A percentile compares a stretch with the other conserved stretches of the same genome.
Evolutionary conservation across 1,140 invertebrate species (phyloP).

Genomic region (Dolichoris vasculosae): DNA sequence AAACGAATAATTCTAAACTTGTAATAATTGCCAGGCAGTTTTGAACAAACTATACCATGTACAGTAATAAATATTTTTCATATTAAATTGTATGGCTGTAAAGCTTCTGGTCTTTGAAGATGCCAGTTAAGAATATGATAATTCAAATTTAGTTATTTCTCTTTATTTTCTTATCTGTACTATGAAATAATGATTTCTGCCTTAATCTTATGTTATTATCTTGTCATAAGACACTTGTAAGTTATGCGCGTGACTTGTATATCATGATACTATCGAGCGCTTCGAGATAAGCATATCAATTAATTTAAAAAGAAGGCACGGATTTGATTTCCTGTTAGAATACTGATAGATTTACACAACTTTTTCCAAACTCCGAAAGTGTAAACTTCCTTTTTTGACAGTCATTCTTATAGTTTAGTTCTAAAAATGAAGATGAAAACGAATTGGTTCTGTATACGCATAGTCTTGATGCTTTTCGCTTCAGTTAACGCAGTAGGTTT

Average conservation of each 20-base stretch:
- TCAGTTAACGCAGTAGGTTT: constrained; percentile 56
- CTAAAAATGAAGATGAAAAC: constrained; percentile 31
- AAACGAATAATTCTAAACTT: constrained; percentile 43
- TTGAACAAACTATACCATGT: constrained; percentile 49
- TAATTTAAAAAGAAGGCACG: constrained; percentile 39
- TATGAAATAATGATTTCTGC: constrained; percentile 29
- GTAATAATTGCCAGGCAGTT: constrained; percentile 37
- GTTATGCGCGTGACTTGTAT: constrained; percentile 40
- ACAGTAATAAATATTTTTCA: constrained; percentile 51
- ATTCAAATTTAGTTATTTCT: constrained; percentile 35
- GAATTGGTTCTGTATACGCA: constrained; percentile 21
- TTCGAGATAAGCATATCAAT: constrained; percentile 31
- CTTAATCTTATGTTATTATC: constrained; percentile 23
- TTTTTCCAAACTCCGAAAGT: constrained; percentile 13
- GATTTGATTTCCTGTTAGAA: constrained; percentile 39
- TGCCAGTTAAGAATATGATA: constrained; percentile 32
- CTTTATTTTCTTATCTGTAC: constrained; percentile 36
- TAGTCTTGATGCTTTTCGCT: constrained; percentile 40
- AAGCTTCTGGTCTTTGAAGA: constrained; percentile 37
- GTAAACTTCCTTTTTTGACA: neutral
- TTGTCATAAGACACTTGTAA: constrained; percentile 48
- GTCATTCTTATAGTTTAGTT: constrained; percentile 36
- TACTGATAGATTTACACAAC: constrained; percentile 19
- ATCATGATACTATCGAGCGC: constrained; percentile 43
- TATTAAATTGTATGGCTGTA: constrained; percentile 40